Percentiles rank a stretch among this genome's conserved stretches.
These are phyloP conservation scores for Okapia johnstoni DNA, from an alignment of 2,113 vertebrate species.

Conservation along the genomic window DNA sequence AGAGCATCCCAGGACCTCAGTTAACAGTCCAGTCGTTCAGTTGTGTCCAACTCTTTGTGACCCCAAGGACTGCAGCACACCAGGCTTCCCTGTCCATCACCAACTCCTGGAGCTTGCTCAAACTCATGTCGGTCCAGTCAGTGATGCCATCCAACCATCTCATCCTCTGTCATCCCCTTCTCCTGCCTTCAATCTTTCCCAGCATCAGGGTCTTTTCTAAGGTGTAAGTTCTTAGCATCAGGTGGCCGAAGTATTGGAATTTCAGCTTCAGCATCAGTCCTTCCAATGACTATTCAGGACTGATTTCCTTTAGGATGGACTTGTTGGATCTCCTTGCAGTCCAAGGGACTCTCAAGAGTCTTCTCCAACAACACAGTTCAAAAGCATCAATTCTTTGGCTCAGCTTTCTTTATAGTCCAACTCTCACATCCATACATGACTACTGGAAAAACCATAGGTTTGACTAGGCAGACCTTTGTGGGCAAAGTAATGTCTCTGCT, in stretches of 20 bases:
- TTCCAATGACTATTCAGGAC: neutral
- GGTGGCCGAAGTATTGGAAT: neutral
- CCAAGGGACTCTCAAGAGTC: neutral
- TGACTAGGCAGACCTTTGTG: neutral
- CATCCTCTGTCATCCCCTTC: neutral
- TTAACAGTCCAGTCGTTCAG: neutral
- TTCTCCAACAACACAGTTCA: neutral
- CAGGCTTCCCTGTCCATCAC: neutral
- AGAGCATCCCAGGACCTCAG: neutral
- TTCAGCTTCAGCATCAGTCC: neutral
- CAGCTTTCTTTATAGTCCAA: neutral
- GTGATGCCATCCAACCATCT: neutral
- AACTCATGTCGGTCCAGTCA: neutral
- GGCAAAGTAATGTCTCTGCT: neutral
- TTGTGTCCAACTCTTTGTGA: fast-evolving
- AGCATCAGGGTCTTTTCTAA: neutral
- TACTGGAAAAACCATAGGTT: neutral
- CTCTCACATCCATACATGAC: neutral
- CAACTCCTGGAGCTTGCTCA: neutral
- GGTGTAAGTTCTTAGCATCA: neutral
- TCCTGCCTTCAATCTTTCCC: neutral
- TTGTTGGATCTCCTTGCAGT: neutral
- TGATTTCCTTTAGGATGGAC: neutral
- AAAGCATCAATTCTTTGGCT: neutral
- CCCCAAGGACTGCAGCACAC: neutral